Evolutionary conservation across 1,140 invertebrate genomes (phyloP), one percentile per base, ranked within the genome.

Genomic region (Rhagoletis pomonella): DNA sequence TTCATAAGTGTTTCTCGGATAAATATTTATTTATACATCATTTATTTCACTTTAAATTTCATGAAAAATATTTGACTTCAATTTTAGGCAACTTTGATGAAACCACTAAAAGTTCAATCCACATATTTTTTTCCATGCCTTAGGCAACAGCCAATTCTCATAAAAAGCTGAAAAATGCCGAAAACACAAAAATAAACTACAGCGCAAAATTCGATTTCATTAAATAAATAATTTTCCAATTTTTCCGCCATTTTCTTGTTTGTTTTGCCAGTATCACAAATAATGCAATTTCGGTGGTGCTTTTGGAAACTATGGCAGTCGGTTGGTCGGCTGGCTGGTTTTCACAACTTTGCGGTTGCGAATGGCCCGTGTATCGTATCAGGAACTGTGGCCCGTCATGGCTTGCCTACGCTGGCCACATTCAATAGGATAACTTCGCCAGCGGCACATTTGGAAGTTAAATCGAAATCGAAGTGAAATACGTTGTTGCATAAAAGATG

Each of bases 391-490:
- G 17, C 73, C 42, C 29, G 29, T 29, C 29, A 29, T 29, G 14
- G 44, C 17, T 81, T 55, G 73, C 47, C n/a, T 9, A 69, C 9
- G 5, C 64, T 47, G 39, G 39, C 67, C 47, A 55, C 73, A 58
- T 81, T 81, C 47, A n/a, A 17, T 39, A n/a, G 64, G 29, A 19
- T 65, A 73, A 73, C 39, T 73, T 73, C 39, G 67, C 67, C n/a
- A 73, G 67, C 67, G 67, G 67, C 67, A 73, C 42, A 73, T 73
- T 73, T 81, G n/a, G 47, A 55, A 81, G 47, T 81, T 81, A 19
- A 81, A 81, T 81, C 19, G 73, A 55, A 81, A 81, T 81, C 44
- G 73, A 81, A 81, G n/a, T 81, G 73, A 81, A 81, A 81, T 81
- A 55, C 17, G 73, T n/a, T 55, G 47, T 81, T 19, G 73, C 73